Percentiles rank a stretch among this genome's conserved stretches.
Conservation (phyloP, 2,113 vertebrate genomes). For the Podarcis raffonei region DNA sequence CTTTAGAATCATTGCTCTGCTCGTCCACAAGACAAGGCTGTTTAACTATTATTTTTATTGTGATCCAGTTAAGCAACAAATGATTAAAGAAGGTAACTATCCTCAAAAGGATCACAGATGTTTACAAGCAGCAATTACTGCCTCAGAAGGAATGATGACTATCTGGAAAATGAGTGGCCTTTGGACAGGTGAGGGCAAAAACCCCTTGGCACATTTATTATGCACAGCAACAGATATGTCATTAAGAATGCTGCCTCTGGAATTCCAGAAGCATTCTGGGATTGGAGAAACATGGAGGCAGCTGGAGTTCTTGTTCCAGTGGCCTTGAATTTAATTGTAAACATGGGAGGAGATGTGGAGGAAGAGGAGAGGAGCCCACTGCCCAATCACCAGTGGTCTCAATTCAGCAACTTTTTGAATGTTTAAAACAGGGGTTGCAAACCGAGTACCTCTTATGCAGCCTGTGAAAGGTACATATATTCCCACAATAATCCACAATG, state of each 20-base stretch:
- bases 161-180: slow-evolving; percentile 48
- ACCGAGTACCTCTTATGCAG: too few relatives aligned
- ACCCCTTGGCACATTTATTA: slow-evolving; percentile 11
- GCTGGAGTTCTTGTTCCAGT: neutral
- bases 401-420: neutral
- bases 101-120: slow-evolving; percentile 53
- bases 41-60: slow-evolving; percentile 65
- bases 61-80: neutral
- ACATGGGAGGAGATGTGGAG: neutral
- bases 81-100: slow-evolving; percentile 46
- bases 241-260: neutral
- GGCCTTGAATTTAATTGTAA: neutral
- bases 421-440: neutral
- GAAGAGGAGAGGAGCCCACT: neutral
- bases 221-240: neutral
- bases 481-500: too few relatives aligned
- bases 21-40: slow-evolving; percentile 41
- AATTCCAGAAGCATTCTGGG: neutral
- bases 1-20: slow-evolving; percentile 56
- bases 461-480: too few relatives aligned
- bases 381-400: neutral
- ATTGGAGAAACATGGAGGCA: neutral
- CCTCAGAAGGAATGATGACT: slow-evolving; percentile 23
- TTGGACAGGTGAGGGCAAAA: slow-evolving; percentile 45
- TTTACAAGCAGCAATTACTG: slow-evolving; percentile 49